phyloP scores from a whole-genome alignment of 2,888 invertebrate genomes.

The Ametastegia equiseti region DNA sequence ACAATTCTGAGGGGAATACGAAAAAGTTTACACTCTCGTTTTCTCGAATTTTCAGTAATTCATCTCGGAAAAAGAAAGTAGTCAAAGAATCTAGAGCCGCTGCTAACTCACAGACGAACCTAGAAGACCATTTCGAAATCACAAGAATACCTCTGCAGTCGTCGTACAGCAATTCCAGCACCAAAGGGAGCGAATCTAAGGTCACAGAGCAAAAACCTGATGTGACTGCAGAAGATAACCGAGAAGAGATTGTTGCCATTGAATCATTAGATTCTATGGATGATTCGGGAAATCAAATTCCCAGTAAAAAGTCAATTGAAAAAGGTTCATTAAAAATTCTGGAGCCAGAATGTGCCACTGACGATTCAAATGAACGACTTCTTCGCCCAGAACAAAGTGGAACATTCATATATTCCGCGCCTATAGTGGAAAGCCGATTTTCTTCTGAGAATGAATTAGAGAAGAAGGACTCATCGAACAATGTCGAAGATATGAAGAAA shows the following conservation, averaged over 20 bases:
- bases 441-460: background rate
- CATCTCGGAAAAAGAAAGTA: background rate
- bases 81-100: background rate
- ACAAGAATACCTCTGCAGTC: background rate
- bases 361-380: background rate
- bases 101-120: background rate
- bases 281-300: background rate
- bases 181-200: background rate
- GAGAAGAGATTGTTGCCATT: slow-evolving; percentile 23
- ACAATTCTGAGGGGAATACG: slow-evolving; percentile 2
- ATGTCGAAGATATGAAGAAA: background rate
- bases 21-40: slow-evolving; percentile 23
- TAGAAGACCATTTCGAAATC: slow-evolving; percentile 17
- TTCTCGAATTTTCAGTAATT: slow-evolving; percentile 24
- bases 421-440: background rate
- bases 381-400: slow-evolving; percentile 1
- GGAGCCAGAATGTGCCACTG: background rate
- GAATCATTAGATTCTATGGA: slow-evolving; percentile 11
- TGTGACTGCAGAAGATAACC: background rate
- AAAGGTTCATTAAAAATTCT: background rate
- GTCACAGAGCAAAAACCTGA: background rate
- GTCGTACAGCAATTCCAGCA: background rate
- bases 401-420: slow-evolving; percentile 2
- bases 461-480: background rate
- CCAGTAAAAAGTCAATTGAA: background rate